Conservation (phyloP, 2,113 vertebrate species). For the Macroglossus sobrinus region DNA sequence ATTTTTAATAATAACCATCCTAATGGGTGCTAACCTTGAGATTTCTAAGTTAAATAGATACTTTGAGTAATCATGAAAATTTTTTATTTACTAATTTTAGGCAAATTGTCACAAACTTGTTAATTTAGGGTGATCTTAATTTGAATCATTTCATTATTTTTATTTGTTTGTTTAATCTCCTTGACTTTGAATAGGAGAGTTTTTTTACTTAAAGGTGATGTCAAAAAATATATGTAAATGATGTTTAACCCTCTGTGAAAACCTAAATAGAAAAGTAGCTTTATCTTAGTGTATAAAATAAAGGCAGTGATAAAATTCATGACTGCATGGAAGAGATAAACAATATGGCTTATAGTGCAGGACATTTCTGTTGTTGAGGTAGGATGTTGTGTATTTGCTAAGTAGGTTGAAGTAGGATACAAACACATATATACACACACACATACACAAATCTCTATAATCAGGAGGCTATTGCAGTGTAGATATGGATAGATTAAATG, state of each 20-base stretch:
- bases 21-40: not conserved
- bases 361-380: not conserved
- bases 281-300: conserved; percentile 15
- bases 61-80: not conserved
- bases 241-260: not conserved
- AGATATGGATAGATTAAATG: not conserved
- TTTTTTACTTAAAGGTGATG: not conserved
- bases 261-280: not conserved
- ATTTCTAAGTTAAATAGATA: conserved; percentile 22
- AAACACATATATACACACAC: not conserved
- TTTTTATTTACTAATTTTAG: conserved; percentile 22
- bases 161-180: not conserved
- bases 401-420: not conserved
- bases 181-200: not conserved
- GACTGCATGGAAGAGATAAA: not conserved
- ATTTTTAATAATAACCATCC: not conserved
- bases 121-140: conserved; percentile 14
- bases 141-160: not conserved
- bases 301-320: not conserved
- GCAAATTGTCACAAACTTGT: not conserved
- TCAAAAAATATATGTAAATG: not conserved
- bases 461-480: not conserved
- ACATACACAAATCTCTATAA: not conserved
- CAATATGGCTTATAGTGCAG: not conserved
- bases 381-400: not conserved